Evolutionary conservation across 2,888 invertebrate species (phyloP).

Genomic region (Microchrysa polita): DNA sequence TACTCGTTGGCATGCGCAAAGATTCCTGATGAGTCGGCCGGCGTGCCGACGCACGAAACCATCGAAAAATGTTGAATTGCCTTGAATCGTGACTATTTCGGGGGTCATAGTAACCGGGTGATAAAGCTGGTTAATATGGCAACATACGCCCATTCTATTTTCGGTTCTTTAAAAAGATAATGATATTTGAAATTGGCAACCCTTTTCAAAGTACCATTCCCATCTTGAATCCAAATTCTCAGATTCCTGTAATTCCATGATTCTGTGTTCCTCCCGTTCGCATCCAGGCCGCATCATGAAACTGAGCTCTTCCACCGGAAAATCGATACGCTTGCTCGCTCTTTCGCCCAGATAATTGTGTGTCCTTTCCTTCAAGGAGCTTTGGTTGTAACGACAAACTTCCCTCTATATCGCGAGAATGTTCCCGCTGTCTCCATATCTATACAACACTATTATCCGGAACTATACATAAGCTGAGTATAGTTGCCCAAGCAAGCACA

Average conservation of each 20-base stretch:
- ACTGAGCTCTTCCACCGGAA: constrained; percentile 25
- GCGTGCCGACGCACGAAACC: too few species aligned
- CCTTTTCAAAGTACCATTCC: constrained; percentile 2
- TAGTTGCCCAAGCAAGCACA: background rate
- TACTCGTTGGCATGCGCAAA: too few species aligned
- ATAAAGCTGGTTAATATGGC: too few species aligned
- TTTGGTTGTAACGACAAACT: constrained; percentile 12
- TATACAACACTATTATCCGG: too few species aligned
- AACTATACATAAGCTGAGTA: background rate
- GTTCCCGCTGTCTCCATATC: background rate
- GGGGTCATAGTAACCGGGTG: too few species aligned
- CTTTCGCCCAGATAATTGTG: constrained; percentile 27
- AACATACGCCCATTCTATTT: too few species aligned
- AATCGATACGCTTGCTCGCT: constrained; percentile 38
- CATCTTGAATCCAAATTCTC: constrained; percentile 2
- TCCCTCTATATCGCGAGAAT: background rate
- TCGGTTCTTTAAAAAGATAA: too few species aligned
- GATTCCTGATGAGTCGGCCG: too few species aligned
- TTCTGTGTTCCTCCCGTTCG: background rate
- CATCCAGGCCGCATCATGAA: background rate
- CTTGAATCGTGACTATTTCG: too few species aligned
- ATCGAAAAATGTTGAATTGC: too few species aligned
- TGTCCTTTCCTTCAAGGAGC: constrained; percentile 22
- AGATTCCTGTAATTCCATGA: background rate
- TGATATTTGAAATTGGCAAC: too few species aligned